Conservation (phyloP, 2,113 vertebrate genomes). For the Hippotragus niger region DNA sequence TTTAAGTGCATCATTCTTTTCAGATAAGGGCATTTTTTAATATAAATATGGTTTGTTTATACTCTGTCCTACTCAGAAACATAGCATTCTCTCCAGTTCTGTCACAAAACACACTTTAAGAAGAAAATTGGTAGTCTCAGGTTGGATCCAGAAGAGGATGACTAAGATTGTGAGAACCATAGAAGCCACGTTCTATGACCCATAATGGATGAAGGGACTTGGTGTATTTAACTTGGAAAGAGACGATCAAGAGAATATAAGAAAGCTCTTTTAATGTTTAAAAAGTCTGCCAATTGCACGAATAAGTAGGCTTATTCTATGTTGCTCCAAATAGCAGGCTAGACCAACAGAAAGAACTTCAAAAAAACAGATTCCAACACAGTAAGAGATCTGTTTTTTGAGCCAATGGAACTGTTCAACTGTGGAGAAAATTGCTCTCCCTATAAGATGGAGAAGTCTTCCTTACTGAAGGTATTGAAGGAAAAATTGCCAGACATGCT, state of each 20-base stretch:
- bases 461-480: not conserved
- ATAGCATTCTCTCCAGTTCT: not conserved
- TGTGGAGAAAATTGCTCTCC: not conserved
- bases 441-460: not conserved
- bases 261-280: not conserved
- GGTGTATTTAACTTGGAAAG: conserved; percentile 12
- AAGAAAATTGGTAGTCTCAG: not conserved
- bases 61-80: not conserved
- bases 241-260: not conserved
- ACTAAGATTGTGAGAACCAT: not conserved
- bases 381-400: conserved; percentile 36
- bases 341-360: conserved; percentile 24
- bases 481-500: not conserved
- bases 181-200: not conserved
- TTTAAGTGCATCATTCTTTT: not conserved
- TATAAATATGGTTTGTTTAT: not conserved
- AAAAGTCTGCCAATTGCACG: not conserved
- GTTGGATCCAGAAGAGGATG: not conserved
- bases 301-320: not conserved
- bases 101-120: conserved; percentile 7
- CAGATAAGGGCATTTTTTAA: not conserved
- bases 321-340: conserved; percentile 17
- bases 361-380: conserved; percentile 22
- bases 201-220: not conserved
- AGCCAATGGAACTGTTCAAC: not conserved